Conservation (phyloP, 2,888 invertebrate genomes). For the Aporophyla lueneburgensis region DNA sequence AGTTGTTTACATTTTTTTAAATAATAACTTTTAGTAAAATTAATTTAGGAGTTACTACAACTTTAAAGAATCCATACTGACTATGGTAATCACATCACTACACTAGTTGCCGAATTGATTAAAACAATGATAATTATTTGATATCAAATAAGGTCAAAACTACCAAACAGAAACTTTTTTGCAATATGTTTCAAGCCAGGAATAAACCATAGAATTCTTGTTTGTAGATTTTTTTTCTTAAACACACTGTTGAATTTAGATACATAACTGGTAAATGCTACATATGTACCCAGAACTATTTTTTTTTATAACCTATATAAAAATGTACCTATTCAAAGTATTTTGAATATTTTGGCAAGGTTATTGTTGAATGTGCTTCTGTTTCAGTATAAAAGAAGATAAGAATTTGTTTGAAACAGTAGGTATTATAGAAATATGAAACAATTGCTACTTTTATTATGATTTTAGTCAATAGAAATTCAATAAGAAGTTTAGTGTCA, state of each 20-base stretch:
- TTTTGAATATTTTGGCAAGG: background rate
- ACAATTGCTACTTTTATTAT: background rate
- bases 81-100: background rate
- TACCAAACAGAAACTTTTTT: background rate
- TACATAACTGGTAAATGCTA: background rate
- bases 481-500: background rate
- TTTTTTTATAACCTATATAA: background rate
- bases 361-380: background rate
- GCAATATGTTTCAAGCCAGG: background rate
- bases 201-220: background rate
- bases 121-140: background rate
- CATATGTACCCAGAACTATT: background rate
- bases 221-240: background rate
- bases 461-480: background rate
- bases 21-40: background rate
- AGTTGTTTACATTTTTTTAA: background rate
- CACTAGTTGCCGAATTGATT: background rate
- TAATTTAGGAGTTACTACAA: background rate
- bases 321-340: background rate
- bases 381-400: background rate
- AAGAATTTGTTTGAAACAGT: background rate
- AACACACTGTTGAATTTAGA: background rate
- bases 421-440: background rate
- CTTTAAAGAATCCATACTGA: background rate
- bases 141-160: background rate